Conservation (phyloP, 2,113 vertebrate species). For the Podarcis cretensis region DNA sequence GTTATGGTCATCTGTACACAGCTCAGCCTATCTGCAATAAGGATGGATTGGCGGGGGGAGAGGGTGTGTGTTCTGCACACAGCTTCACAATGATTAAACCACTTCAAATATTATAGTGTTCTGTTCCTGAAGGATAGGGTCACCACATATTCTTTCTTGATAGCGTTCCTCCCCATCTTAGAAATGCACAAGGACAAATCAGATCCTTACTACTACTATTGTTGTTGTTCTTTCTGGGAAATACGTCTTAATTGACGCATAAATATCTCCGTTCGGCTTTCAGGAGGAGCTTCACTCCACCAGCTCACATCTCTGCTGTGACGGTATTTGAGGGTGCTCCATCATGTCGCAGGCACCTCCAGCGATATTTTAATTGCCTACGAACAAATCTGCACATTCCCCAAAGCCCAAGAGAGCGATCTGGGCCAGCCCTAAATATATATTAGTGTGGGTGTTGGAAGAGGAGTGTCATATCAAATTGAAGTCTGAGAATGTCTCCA, state of each 20-base stretch:
- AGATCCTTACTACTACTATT: conserved; percentile 34
- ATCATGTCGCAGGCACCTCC: not conserved
- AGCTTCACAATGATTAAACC: conserved; percentile 38
- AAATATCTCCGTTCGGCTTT: conserved; percentile 11
- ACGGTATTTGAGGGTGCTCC: not conserved
- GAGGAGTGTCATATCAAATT: conserved; percentile 40
- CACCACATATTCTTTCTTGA: conserved; percentile 27
- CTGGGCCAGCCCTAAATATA: conserved; percentile 26
- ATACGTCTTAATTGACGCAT: conserved; percentile 18
- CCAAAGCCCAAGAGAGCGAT: conserved; percentile 35
- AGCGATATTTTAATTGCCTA: conserved; percentile 43
- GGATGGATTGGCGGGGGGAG: not conserved
- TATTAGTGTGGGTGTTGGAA: conserved; percentile 21
- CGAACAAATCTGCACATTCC: conserved; percentile 31
- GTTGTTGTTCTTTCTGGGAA: conserved; percentile 25
- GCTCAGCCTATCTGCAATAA: not conserved
- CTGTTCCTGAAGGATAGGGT: conserved; percentile 24
- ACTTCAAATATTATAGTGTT: conserved; percentile 42
- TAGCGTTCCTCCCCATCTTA: conserved; percentile 34
- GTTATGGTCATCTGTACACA: not conserved
- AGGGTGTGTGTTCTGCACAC: not conserved
- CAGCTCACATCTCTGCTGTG: conserved; percentile 15
- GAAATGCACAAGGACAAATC: conserved; percentile 29
- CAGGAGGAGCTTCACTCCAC: conserved; percentile 8
- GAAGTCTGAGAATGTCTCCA: conserved; percentile 33